These are phyloP conservation scores for Gallirallus australis DNA, from an alignment of 2,797 vertebrate genomes.

Conservation along the genomic window DNA sequence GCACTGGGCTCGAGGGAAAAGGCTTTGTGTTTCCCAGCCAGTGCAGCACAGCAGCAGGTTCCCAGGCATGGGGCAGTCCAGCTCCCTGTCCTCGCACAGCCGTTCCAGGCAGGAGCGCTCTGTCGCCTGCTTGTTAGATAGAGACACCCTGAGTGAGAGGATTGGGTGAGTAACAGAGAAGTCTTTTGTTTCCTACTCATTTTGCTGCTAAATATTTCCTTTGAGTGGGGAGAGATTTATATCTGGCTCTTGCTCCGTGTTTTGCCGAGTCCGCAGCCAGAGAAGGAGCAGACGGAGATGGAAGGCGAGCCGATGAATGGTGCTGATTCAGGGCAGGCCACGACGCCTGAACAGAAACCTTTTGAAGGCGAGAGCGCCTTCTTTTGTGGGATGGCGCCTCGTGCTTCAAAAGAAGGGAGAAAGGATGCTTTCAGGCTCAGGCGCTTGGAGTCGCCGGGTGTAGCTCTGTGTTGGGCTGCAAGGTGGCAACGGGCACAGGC, in stretches of 20 bases:
- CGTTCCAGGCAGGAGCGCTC: not conserved
- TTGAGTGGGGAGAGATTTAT: slow-evolving; percentile 38
- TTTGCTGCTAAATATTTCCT: slow-evolving; percentile 44
- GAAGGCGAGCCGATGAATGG: slow-evolving; percentile 17
- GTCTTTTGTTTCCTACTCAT: not conserved
- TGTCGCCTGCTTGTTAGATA: not conserved
- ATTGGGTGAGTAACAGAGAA: slow-evolving; percentile 43
- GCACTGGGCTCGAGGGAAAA: not conserved
- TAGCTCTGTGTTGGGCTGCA: not conserved
- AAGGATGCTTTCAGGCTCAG: not conserved
- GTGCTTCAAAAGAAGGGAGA: not conserved
- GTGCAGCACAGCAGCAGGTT: not conserved
- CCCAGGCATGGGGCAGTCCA: not conserved
- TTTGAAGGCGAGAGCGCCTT: not conserved
- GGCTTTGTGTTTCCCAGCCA: not conserved
- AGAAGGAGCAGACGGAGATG: not conserved
- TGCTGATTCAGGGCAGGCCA: slow-evolving; percentile 1
- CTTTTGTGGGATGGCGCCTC: slow-evolving; percentile 30
- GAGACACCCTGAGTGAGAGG: not conserved
- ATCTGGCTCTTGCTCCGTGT: not conserved
- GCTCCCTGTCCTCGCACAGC: not conserved
- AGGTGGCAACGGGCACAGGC: accelerated
- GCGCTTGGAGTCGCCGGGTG: accelerated
- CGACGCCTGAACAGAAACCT: not conserved
- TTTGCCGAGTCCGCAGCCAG: not conserved